Evolutionary conservation across 2,888 invertebrate species (phyloP), one percentile per base, ranked within the genome.

Genomic region (Ormyrus nitidulus): DNA sequence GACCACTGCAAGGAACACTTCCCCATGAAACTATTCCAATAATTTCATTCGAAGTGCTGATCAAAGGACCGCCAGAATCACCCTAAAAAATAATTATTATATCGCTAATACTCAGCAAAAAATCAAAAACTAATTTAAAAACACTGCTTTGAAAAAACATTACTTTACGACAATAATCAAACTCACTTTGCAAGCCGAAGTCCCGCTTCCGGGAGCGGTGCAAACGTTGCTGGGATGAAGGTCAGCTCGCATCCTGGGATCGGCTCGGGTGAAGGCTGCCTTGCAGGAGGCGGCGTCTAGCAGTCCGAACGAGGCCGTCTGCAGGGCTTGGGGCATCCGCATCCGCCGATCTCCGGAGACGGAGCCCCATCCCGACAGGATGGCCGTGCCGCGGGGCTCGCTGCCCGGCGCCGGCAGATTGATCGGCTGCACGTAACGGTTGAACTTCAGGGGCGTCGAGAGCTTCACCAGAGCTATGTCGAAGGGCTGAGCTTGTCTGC

Each of bases 21-120:
- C 87, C 83, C 89, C 92, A 77, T 91, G 92, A 85, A 93, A 94
- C 88, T 88, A 91, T 75, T 91, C 93, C 82, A 89, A 92, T 2
- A 94, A 95, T 88, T 34, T 58, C 59, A 0, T 34, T 34, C 34
- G 34, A 34, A 11, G 92, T 92, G 59, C 92, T 92, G 92, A 92
- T 92, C 34, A 93, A 80, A 0, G 93, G 93, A 1, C 93, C 92
- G 2, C 93, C 93, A 0, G 92, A 34, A 34, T 34, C 34, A 1
- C 34, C 34, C 34, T 34, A 34, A 34, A 34, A 34, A 3, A 34
- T 4, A 34, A 34, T 34, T 34, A 34, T 34, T 34, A 34, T 1
- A 34, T 34, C 34, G 34, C 3, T 34, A 34, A 34, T 34, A 3
- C 34, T 2, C 34, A 34, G 34, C 34, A 34, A 34, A 19, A 19